Evolutionary conservation across 2,888 invertebrate species (phyloP), one percentile per base, ranked within the genome.

Genomic region (Cyclophora albipunctata): DNA sequence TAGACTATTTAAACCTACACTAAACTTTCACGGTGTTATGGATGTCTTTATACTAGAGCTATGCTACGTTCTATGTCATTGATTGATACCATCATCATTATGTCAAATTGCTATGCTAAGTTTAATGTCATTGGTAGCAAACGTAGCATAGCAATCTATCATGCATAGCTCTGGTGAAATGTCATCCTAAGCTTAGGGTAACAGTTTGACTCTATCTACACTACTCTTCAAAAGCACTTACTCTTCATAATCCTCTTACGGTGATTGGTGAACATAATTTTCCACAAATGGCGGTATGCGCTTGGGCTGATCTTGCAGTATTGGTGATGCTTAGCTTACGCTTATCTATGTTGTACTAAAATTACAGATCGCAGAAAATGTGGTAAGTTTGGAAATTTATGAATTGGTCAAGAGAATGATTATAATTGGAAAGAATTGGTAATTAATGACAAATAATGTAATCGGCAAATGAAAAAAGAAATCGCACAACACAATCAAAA

Each of bases 301-400:
- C 63, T 66, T 64, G 57, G 56, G 61, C 60, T 57, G 61, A 5
- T 5, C 5, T 2, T 1, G 37, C 37, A 37, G 37, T 37, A 5
- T 37, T 37, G 4, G 37, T 37, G 64, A 65, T 3, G 71, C 73
- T 74, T 77, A 45, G 72, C 75, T 76, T 75, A 40, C 67, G 72
- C 75, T 76, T 75, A 40, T 67, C 51, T 65, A 61, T 72, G 64
- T 72, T 49, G 49, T 35, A 34, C 41, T 50, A 35, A 48, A 44
- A 41, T 41, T 52, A 45, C 48, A 34, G 50, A 40, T 42, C 34
- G 37, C 34, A 47, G 33, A 41, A 45, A 40, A 41, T 5, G 20
- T 45, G 42, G 44, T 45, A 52, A 50, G 51, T 57, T n/a, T 42
- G 34, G 3, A 20, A 20, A 20, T 20, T 20, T 20, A 20, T 20